phyloP scores from a whole-genome alignment of 2,888 invertebrate species.

The Argynnis bischoffii region DNA sequence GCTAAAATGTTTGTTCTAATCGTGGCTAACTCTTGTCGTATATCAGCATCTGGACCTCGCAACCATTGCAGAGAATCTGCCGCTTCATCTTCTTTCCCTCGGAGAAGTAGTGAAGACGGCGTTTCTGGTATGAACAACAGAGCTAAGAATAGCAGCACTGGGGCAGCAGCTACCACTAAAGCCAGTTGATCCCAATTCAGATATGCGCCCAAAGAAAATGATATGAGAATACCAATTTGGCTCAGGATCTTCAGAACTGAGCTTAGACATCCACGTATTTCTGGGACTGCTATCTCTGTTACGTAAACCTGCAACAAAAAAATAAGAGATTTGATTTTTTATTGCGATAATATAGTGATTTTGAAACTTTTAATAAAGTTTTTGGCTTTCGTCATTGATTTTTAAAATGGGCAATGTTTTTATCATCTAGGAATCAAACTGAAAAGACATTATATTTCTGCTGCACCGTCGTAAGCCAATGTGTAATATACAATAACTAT shows the following conservation, averaged over 20 bases:
- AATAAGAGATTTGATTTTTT: background rate
- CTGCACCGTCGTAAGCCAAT: no score
- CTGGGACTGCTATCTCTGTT: constrained; percentile 93
- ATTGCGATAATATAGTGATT: background rate
- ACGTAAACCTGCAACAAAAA: constrained; percentile 87
- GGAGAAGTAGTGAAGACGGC: constrained; percentile 89
- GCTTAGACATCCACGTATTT: constrained; percentile 92
- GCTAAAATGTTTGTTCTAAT: constrained; percentile 87
- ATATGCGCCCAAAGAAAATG: constrained; percentile 91
- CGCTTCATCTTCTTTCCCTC: constrained; percentile 89
- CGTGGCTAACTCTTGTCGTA: constrained; percentile 87
- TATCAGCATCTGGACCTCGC: constrained; percentile 88
- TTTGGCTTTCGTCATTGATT: no score
- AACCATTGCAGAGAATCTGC: constrained; percentile 90
- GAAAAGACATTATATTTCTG: no score
- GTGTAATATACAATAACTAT: background rate
- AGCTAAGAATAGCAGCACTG: constrained; percentile 88
- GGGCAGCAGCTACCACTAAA: constrained; percentile 88
- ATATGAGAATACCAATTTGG: constrained; percentile 91
- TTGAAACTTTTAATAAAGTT: background rate
- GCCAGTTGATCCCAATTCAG: constrained; percentile 93
- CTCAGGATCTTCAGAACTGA: constrained; percentile 92
- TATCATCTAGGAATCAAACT: no score
- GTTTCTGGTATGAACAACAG: constrained; percentile 93
- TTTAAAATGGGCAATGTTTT: no score